A percentile compares a stretch with the other conserved stretches of the same genome.
These are phyloP conservation scores for Lithobates pipiens DNA, from an alignment of 2,797 vertebrate species.

Conservation along the genomic window DNA sequence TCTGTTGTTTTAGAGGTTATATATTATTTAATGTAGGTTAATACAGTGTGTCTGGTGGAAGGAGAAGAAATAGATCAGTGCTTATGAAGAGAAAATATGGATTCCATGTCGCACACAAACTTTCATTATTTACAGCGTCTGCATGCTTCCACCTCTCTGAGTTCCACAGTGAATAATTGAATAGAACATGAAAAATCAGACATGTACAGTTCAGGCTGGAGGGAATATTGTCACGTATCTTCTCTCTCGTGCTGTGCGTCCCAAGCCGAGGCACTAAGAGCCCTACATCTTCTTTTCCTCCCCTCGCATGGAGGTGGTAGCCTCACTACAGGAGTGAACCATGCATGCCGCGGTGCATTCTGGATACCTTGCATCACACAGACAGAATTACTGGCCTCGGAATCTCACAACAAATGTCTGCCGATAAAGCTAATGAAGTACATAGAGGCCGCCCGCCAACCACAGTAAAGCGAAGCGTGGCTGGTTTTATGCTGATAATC, in stretches of 20 bases:
- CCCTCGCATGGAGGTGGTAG: not conserved
- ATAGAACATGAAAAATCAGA: not conserved
- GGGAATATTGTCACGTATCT: not conserved
- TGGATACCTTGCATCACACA: not conserved
- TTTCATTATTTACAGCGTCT: conserved; percentile 22
- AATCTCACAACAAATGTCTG: not conserved
- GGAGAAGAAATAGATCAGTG: not conserved
- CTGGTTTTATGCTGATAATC: not conserved
- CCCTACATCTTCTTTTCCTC: too few relatives aligned
- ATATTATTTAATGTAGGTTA: not conserved
- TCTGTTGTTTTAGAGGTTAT: not conserved
- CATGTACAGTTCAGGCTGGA: not conserved
- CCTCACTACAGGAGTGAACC: not conserved
- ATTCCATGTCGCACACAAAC: not conserved
- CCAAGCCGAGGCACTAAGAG: too few relatives aligned
- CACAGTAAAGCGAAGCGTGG: not conserved
- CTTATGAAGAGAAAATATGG: not conserved
- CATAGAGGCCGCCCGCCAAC: not conserved
- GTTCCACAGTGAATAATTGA: conserved; percentile 18
- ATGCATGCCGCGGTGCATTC: not conserved
- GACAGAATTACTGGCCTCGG: not conserved
- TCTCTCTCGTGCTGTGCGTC: not conserved
- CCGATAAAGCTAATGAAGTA: not conserved
- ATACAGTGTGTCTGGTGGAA: not conserved
- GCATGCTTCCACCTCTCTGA: not conserved